Evolutionary conservation across 2,113 vertebrate genomes (phyloP), one percentile per base, ranked within the genome.

Genomic region (Grantiella picta): DNA sequence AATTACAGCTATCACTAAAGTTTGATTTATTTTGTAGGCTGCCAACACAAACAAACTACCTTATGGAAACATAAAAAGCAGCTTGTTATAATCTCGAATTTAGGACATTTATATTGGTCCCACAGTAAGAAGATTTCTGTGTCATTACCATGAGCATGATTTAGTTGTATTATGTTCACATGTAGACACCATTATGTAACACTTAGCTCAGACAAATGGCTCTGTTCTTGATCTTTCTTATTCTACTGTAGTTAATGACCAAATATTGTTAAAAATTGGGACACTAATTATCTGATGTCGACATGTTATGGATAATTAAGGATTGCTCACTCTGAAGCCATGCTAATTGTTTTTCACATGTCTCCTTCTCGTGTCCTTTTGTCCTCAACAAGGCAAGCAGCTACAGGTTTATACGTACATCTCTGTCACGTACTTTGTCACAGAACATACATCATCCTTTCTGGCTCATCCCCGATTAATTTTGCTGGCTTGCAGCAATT

Each of bases 221-320:
- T 94, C 72, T 93, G 40, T 63, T 94, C 93, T 92, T 90, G 69
- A 82, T 97, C 82, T 86, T 97, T 76, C 86, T 86, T 96, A 95
- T 89, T 96, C 92, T 82, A 81, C 77, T 96, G 77, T 94, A 97
- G 92, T 96, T 97, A 98, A 98, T 96, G 95, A 97, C 89, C 92
- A 96, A 97, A 97, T 97, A 98, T 98, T 98, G 97, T 96, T 94
- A 96, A 97, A 98, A 98, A 97, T 96, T 97, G 94, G 96, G 95
- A 97, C 96, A 97, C 96, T 98, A 98, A 99, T 98, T 98, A 98
- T 97, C 94, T 98, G 97, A 97, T 98, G 98, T 98, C 97, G 94
- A 97, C 97, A 98, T 95, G 97, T 95, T 98, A 98, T 95, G 96
- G 97, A 92, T 98, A 98, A 98, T 99, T 98, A 98, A 97, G 97